Conservation (phyloP, 2,888 invertebrate species). For the Hipparchia semele region DNA sequence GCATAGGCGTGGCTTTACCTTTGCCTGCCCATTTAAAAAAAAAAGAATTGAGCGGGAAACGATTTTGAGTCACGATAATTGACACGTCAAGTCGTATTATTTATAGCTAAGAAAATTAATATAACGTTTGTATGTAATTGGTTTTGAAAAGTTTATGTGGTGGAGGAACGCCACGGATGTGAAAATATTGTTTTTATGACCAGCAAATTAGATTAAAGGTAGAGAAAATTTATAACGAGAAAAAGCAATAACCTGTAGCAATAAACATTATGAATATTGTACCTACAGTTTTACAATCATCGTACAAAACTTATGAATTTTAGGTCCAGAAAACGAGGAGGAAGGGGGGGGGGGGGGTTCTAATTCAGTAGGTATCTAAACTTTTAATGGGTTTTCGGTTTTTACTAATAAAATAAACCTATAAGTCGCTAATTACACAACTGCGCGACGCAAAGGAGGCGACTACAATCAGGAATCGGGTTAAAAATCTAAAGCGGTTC, state of each 20-base stretch:
- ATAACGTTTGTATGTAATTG: constrained; percentile 75
- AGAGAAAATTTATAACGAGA: neutral
- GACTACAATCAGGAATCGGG: too few relatives aligned
- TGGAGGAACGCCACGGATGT: constrained; percentile 54
- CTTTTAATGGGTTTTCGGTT: too few relatives aligned
- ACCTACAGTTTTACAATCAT: neutral
- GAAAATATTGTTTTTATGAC: constrained; percentile 41
- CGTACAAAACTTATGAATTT: neutral
- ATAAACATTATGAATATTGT: too few relatives aligned
- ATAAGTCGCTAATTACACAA: too few relatives aligned
- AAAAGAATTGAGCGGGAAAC: constrained; percentile 57
- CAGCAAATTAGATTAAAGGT: constrained; percentile 29
- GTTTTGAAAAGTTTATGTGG: constrained; percentile 74
- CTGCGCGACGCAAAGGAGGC: too few relatives aligned
- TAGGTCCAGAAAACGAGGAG: too few relatives aligned
- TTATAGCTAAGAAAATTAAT: constrained; percentile 74
- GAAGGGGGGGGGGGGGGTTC: too few relatives aligned
- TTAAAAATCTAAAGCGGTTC: too few relatives aligned
- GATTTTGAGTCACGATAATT: constrained; percentile 71
- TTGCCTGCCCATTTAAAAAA: constrained; percentile 56
- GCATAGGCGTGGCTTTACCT: constrained; percentile 63
- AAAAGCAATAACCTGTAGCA: neutral
- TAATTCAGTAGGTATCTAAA: too few relatives aligned
- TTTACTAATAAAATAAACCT: too few relatives aligned
- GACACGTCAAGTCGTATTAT: constrained; percentile 77